phyloP scores from a whole-genome alignment of 2,113 vertebrate species.

The Halichoeres trimaculatus region DNA sequence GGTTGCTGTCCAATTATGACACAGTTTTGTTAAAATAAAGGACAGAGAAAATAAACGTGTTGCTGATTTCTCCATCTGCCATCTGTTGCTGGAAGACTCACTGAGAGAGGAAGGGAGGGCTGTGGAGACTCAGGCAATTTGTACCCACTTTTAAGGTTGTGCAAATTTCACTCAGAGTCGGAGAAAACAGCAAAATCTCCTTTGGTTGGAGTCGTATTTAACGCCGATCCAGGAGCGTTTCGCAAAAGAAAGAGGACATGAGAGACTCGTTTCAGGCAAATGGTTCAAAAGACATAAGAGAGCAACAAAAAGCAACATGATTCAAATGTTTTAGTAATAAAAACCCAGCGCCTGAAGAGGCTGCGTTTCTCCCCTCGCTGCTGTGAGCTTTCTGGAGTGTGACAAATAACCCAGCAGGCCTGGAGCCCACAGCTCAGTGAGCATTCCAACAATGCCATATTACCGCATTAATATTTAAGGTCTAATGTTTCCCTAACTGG shows the following conservation, averaged over 20 bases:
- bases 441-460: slow-evolving; percentile 83
- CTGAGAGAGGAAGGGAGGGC: slow-evolving; percentile 51
- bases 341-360: slow-evolving; percentile 5
- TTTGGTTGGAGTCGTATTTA: slow-evolving; percentile 11
- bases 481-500: slow-evolving; percentile 81
- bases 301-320: slow-evolving; percentile 11
- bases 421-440: slow-evolving; percentile 78
- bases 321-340: slow-evolving; percentile 8
- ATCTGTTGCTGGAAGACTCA: slow-evolving; percentile 82
- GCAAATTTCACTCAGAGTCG: slow-evolving; percentile 26
- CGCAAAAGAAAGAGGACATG: slow-evolving; percentile 1
- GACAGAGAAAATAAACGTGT: slow-evolving; percentile 82
- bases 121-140: slow-evolving; percentile 48
- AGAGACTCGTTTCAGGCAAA: slow-evolving; percentile 5
- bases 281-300: not conserved
- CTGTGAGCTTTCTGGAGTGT: slow-evolving; percentile 76
- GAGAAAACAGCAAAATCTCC: slow-evolving; percentile 24
- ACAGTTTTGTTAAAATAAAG: slow-evolving; percentile 78
- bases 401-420: slow-evolving; percentile 78
- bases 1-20: slow-evolving; percentile 75
- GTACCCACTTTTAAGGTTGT: slow-evolving; percentile 59
- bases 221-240: not conserved
- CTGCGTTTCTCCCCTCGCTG: slow-evolving; percentile 26
- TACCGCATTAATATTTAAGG: slow-evolving; percentile 83
- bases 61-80: slow-evolving; percentile 79